Conservation (phyloP, 2,797 vertebrate genomes). For the Syncerus caffer region DNA sequence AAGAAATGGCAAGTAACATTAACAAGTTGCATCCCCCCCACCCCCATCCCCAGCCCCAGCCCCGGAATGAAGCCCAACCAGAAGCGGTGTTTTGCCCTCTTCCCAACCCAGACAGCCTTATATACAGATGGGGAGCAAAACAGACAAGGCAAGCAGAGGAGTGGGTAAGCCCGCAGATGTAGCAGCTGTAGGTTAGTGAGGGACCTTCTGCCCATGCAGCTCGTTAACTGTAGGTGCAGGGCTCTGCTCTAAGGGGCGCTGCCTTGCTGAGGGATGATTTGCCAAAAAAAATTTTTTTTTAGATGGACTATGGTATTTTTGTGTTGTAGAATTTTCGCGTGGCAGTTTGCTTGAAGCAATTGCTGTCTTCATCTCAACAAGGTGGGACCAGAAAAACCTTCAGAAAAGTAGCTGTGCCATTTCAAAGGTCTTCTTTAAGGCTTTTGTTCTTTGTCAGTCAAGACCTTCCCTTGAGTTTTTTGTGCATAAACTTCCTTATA, state of each 20-base stretch:
- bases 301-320: background rate
- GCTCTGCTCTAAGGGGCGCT: background rate
- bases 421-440: background rate
- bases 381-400: background rate
- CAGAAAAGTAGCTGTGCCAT: background rate
- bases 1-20: background rate
- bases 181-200: background rate
- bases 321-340: background rate
- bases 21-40: background rate
- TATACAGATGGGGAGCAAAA: background rate
- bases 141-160: conserved; percentile 45
- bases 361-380: conserved; percentile 1
- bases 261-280: background rate
- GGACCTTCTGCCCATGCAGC: background rate
- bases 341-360: background rate
- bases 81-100: background rate
- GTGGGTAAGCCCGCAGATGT: conserved; percentile 76
- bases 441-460: background rate
- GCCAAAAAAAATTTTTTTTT: background rate
- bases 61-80: background rate
- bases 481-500: background rate
- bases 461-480: background rate
- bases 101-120: background rate
- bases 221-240: background rate
- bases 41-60: background rate